Evolutionary conservation across 2,797 vertebrate species (phyloP).

Genomic region (Centropyge bicolor): DNA sequence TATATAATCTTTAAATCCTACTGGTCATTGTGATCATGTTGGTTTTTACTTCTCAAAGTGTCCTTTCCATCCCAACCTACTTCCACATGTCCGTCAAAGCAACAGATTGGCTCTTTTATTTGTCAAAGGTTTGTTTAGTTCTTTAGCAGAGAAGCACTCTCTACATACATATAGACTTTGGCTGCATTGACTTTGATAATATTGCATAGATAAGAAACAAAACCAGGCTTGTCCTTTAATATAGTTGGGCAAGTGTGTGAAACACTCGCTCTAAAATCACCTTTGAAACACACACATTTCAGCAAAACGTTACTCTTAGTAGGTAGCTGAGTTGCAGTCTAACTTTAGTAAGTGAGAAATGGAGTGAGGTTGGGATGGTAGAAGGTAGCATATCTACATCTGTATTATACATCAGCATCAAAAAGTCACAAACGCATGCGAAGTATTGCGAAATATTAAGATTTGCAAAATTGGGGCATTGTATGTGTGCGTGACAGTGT

Average conservation of each 20-base stretch:
- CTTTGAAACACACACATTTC: background rate
- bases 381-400: background rate
- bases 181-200: no score
- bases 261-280: background rate
- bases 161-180: no score
- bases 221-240: background rate
- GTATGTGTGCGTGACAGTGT: background rate
- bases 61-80: background rate
- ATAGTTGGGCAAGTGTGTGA: background rate
- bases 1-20: background rate
- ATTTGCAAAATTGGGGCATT: slow-evolving; percentile 2
- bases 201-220: background rate
- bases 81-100: background rate
- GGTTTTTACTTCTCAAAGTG: no score
- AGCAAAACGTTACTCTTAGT: background rate
- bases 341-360: background rate
- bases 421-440: background rate
- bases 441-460: no score
- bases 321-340: background rate
- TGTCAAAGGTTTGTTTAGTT: no score
- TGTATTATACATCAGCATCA: background rate
- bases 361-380: background rate
- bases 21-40: background rate
- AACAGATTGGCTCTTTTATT: background rate
- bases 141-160: no score